phyloP scores from a whole-genome alignment of 2,113 vertebrate genomes.

The Tapirus terrestris region DNA sequence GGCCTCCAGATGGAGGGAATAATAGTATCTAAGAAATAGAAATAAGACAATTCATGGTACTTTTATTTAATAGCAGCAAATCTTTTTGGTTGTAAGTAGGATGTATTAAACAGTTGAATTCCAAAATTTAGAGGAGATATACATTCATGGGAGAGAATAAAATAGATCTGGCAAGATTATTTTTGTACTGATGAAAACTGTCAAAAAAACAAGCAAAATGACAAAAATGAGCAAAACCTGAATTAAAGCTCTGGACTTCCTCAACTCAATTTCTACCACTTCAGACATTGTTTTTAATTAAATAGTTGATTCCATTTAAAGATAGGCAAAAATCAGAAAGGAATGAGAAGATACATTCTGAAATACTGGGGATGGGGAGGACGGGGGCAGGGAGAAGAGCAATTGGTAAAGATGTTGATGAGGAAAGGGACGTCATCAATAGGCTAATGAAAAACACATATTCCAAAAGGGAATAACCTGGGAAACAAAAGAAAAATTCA shows the following conservation, averaged over 20 bases:
- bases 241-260: not conserved
- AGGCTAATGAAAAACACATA: not conserved
- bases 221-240: not conserved
- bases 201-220: not conserved
- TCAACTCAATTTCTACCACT: not conserved
- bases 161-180: not conserved
- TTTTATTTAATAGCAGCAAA: not conserved
- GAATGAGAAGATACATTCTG: not conserved
- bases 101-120: not conserved
- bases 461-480: not conserved
- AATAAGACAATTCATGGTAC: not conserved
- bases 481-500: not conserved
- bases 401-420: fast-evolving
- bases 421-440: not conserved
- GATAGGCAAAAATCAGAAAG: not conserved
- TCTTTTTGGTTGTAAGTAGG: not conserved
- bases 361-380: fast-evolving
- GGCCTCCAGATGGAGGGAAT: not conserved
- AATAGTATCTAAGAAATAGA: not conserved
- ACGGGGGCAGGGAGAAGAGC: fast-evolving
- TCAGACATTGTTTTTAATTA: not conserved
- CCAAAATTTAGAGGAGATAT: not conserved
- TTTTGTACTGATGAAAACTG: not conserved
- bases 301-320: not conserved
- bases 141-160: not conserved